Evolutionary conservation across 2,113 vertebrate genomes (phyloP).

Genomic region (Sclerurus mexicanus): DNA sequence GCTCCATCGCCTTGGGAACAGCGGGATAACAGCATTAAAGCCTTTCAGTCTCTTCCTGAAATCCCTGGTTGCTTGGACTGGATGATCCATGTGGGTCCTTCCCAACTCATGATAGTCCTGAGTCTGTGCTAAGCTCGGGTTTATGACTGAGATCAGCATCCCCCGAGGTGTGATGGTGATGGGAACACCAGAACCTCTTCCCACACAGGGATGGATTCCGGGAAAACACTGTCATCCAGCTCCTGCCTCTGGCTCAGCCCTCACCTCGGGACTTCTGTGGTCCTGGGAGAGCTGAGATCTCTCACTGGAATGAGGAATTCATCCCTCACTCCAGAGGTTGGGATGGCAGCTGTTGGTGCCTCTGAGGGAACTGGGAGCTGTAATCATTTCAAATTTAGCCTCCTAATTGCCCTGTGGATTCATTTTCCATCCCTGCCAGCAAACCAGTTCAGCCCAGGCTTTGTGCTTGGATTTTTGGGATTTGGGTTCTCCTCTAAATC

Average conservation of each 20-base stretch:
- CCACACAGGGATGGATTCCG: accelerated
- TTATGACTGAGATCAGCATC: neutral
- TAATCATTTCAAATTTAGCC: neutral
- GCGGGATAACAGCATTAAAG: neutral
- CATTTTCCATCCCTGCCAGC: neutral
- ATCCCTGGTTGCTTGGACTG: neutral
- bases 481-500: neutral
- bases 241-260: neutral
- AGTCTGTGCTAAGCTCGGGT: too few relatives aligned
- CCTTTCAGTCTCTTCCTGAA: neutral
- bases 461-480: neutral
- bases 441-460: neutral
- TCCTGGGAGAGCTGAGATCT: neutral
- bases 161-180: accelerated
- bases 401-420: neutral
- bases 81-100: neutral
- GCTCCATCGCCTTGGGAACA: accelerated
- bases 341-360: neutral
- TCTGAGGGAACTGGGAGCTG: neutral
- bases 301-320: neutral
- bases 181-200: neutral
- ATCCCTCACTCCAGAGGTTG: accelerated
- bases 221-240: neutral
- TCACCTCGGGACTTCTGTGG: too few relatives aligned
- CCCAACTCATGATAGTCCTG: neutral